Conservation (phyloP, 2,113 vertebrate species). For the Stegastes partitus region DNA sequence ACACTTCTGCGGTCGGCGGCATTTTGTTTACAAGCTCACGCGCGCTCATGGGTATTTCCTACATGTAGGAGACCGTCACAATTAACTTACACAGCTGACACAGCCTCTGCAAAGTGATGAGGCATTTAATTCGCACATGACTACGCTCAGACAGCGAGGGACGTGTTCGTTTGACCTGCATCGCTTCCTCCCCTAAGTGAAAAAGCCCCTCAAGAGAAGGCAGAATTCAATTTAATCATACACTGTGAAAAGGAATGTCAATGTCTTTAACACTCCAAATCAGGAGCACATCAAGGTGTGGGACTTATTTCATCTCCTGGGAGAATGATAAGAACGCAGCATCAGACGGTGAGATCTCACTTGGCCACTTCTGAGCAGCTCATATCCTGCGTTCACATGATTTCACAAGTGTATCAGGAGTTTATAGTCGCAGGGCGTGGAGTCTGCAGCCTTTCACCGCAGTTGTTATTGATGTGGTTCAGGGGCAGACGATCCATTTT, state of each 20-base stretch:
- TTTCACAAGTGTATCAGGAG: not conserved
- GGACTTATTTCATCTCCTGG: slow-evolving; percentile 51
- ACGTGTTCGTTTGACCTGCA: slow-evolving; percentile 72
- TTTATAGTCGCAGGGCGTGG: not conserved
- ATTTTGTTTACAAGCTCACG: slow-evolving; percentile 5
- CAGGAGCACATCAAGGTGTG: slow-evolving; percentile 54
- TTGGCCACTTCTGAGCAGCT: slow-evolving; percentile 23
- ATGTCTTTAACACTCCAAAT: slow-evolving; percentile 61
- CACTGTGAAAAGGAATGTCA: slow-evolving; percentile 58
- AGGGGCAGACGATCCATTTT: slow-evolving; percentile 7
- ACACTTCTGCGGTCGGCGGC: not conserved
- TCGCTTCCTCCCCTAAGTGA: slow-evolving; percentile 48
- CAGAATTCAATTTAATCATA: slow-evolving; percentile 73
- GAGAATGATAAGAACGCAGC: slow-evolving; percentile 26
- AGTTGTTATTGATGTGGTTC: not conserved
- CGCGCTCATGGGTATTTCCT: slow-evolving; percentile 14
- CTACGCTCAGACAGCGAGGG: slow-evolving; percentile 62
- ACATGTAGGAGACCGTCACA: slow-evolving; percentile 39
- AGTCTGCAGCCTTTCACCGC: not conserved
- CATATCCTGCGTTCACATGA: not conserved
- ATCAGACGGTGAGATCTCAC: slow-evolving; percentile 37
- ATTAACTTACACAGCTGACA: slow-evolving; percentile 59
- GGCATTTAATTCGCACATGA: slow-evolving; percentile 72
- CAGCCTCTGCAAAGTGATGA: slow-evolving; percentile 58
- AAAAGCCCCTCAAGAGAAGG: slow-evolving; percentile 51